Conservation (phyloP, 2,797 vertebrate genomes). For the Brachymystax lenok region DNA sequence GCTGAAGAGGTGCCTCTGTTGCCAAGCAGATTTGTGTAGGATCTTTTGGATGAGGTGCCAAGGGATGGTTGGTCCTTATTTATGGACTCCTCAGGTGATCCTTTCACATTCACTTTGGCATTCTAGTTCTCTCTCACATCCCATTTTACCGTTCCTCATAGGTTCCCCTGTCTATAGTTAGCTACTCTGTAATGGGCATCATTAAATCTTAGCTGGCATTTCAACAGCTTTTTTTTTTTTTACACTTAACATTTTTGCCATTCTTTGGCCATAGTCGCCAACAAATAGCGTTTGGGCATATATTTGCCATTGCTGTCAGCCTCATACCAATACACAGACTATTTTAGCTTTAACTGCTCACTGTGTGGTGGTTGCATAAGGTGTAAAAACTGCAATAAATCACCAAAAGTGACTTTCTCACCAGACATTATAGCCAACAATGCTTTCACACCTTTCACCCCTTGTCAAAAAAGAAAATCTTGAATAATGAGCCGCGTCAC, state of each 20-base stretch:
- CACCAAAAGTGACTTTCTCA: not conserved
- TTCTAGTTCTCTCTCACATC: constrained; percentile 24
- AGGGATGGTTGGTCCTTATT: constrained; percentile 61
- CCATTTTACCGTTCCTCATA: constrained; percentile 42
- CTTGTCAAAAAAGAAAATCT: too few species aligned
- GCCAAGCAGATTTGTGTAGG: not conserved
- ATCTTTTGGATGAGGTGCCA: constrained; percentile 19
- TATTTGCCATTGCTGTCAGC: too few species aligned
- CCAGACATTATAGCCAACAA: not conserved
- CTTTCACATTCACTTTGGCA: constrained; percentile 11
- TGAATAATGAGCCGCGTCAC: too few species aligned
- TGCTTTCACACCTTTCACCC: too few species aligned
- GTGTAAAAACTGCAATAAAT: not conserved
- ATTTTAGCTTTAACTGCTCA: too few species aligned
- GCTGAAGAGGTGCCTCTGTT: not conserved
- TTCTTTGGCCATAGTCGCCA: too few species aligned
- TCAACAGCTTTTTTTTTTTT: constrained; percentile 24
- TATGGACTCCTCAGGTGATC: constrained; percentile 55
- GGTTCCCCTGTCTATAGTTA: constrained; percentile 34
- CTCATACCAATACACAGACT: too few species aligned
- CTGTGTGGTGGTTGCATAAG: too few species aligned
- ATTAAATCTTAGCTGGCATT: constrained; percentile 31
- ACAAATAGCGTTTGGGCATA: too few species aligned
- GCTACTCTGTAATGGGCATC: constrained; percentile 44
- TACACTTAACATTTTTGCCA: too few species aligned